These are phyloP conservation scores for Vanacampus margaritifer DNA, from an alignment of 2,113 vertebrate species.

Conservation along the genomic window DNA sequence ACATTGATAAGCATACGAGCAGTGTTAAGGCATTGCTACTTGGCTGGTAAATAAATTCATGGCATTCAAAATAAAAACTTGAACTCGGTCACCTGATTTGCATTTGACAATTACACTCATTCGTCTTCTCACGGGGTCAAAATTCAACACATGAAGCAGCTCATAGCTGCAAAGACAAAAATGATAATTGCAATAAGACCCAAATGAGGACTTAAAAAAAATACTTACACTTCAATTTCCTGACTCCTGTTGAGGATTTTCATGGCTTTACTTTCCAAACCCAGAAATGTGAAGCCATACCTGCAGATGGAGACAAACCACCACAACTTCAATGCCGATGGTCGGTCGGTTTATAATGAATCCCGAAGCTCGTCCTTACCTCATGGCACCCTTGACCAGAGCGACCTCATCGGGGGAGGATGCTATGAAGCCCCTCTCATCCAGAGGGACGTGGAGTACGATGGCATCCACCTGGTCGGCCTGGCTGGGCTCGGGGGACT, in stretches of 20 bases:
- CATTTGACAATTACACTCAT: constrained; percentile 94
- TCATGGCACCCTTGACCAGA: constrained; percentile 90
- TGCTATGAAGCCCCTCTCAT: constrained; percentile 79
- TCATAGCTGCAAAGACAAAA: constrained; percentile 76
- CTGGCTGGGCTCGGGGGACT: constrained; percentile 62
- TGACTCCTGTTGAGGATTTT: constrained; percentile 86
- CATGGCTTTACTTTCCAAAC: constrained; percentile 83
- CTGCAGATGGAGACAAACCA: constrained; percentile 75
- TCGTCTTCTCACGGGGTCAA: constrained; percentile 89
- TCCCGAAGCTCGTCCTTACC: constrained; percentile 67
- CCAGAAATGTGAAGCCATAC: constrained; percentile 94
- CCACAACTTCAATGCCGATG: constrained; percentile 20
- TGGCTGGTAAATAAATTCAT: constrained; percentile 1
- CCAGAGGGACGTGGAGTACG: not conserved
- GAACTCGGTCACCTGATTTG: constrained; percentile 69
- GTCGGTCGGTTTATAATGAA: not conserved
- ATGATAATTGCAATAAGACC: not conserved
- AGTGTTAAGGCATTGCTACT: not conserved
- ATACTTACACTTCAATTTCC: constrained; percentile 89
- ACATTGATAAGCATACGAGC: not conserved
- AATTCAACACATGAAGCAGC: constrained; percentile 90
- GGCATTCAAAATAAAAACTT: not conserved
- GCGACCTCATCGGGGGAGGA: constrained; percentile 96
- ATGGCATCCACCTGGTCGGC: constrained; percentile 42
- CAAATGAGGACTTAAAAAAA: not conserved